Conservation (phyloP, 2,797 vertebrate genomes). For the Melanotaenia maccullochi region DNA sequence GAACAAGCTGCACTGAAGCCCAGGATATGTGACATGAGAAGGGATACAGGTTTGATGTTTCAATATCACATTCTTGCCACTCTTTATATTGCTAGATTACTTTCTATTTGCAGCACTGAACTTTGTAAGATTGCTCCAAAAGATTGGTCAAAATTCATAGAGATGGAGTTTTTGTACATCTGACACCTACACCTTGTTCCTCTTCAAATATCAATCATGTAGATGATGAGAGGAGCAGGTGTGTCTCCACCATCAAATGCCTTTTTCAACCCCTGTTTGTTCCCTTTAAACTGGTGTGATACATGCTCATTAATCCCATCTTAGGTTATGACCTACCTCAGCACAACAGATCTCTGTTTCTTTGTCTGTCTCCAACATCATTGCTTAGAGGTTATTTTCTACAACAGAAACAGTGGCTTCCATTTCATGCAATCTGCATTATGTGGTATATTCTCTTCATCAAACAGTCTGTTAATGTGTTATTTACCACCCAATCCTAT, state of each 20-base stretch:
- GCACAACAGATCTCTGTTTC: constrained; percentile 12
- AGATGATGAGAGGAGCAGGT: constrained; percentile 62
- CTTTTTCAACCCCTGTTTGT: constrained; percentile 55
- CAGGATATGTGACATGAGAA: constrained; percentile 48
- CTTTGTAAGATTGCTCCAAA: constrained; percentile 26
- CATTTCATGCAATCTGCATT: constrained; percentile 24
- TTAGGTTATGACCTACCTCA: constrained; percentile 39
- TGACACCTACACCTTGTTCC: constrained; percentile 7
- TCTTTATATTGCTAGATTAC: constrained; percentile 35
- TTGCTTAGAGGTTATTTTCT: background rate
- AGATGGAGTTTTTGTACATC: constrained; percentile 20
- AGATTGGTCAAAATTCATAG: constrained; percentile 40
- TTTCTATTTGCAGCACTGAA: constrained; percentile 35
- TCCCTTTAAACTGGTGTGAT: constrained; percentile 47
- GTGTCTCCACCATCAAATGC: constrained; percentile 48
- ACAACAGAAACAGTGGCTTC: constrained; percentile 14
- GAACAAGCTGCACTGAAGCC: constrained; percentile 60
- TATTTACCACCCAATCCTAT: constrained; percentile 9
- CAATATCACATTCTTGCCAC: constrained; percentile 43
- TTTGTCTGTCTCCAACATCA: constrained; percentile 23
- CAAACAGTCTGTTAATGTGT: background rate
- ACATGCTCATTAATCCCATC: constrained; percentile 65
- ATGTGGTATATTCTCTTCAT: constrained; percentile 9
- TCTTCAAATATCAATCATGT: constrained; percentile 41
- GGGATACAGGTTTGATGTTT: constrained; percentile 49